Base-by-base conservation (phyloP, 2,797 vertebrate species). In the Setipinna tenuifilis region DNA sequence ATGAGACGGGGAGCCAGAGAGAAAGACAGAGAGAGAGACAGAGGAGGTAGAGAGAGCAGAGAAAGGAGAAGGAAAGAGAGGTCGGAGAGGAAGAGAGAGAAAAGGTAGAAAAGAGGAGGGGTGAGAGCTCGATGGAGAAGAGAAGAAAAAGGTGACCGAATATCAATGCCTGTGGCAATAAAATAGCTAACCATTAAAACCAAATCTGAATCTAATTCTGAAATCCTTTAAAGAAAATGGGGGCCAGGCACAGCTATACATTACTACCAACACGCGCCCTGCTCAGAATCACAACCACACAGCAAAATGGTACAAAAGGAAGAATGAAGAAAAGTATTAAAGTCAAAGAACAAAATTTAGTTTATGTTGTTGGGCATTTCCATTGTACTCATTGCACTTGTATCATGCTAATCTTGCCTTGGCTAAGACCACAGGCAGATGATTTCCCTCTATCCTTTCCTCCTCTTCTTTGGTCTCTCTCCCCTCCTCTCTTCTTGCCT, bases 81-180 rank as follows among this genome's bases (percentile, higher is more conserved):
- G 31, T 81, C 82, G 87, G 84, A 62, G 83, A 83, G 84, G 41
- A 31, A n/a, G 44, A 50, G 84, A 84, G 65, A 46, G 80, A 88
- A 78, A 90, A 86, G 91, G 90, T 86, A 86, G 84, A 87, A 90
- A 87, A 88, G 90, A 85, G 62, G 88, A 28, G 83, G 48, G 11
- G 35, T 75, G 54, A 62, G 78, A 81, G 78, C 35, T 19, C n/a
- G 14, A 48, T 31, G 31, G 82, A 46, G 65, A n/a, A 87, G 85
- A 80, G 85, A 58, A 75, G 41, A 35, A 35, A 78, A 41, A 41
- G 68, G 28, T 35, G 35, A 75, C 68, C 16, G 31, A 75, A 5
- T 31, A 48, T 58, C 68, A 28, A 19, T 28, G 12, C 48, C 61
- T 84, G 59, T 78, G 12, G 9, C 14, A 6, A 75, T 75, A 75